Evolutionary conservation across 2,888 invertebrate species (phyloP), one percentile per base, ranked within the genome.

Genomic region (Tiliacea citrago): DNA sequence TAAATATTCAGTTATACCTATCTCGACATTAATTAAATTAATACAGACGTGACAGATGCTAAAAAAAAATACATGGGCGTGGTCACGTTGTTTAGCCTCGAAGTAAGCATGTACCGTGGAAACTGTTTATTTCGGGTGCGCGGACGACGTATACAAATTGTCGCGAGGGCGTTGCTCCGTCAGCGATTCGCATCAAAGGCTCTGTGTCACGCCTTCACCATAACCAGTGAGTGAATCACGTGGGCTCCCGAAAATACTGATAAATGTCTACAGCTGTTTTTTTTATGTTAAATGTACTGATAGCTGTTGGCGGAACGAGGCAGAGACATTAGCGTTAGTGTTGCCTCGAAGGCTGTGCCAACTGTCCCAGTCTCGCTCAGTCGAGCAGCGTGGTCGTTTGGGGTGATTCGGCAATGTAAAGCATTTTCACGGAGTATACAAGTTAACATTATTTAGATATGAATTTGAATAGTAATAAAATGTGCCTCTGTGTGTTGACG

Each of bases 331-430:
- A 10, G 55, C 18, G 63, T 74, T 67, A 53, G 73, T 66, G 67
- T 75, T 70, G 82, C 68, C 67, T 63, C n/a, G 57, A 75, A 80
- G 82, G 86, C 82, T 83, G 82, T 86, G 83, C 79, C 82, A 75
- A 83, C 77, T 39, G 76, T 67, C 72, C 35, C 42, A 24, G 68
- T 58, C 73, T 81, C 80, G 67, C 61, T 84, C 77, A 67, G 75
- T 73, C 73, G 24, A 75, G 65, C 61, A 77, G 75, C 69, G 74
- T 68, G 77, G 76, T 82, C 78, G 79, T 85, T 81, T 91, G 92
- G 92, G 94, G 94, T 94, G 92, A 93, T 94, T 94, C 94, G 94
- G 92, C 94, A 93, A 91, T 88, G 85, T 91, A 90, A 88, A 90
- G 88, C 90, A 90, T 91, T 90, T 88, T 82, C 78, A 74, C 68